Evolutionary conservation across 2,888 invertebrate genomes (phyloP), one percentile per base, ranked within the genome.

Genomic region (Zele albiditarsus): DNA sequence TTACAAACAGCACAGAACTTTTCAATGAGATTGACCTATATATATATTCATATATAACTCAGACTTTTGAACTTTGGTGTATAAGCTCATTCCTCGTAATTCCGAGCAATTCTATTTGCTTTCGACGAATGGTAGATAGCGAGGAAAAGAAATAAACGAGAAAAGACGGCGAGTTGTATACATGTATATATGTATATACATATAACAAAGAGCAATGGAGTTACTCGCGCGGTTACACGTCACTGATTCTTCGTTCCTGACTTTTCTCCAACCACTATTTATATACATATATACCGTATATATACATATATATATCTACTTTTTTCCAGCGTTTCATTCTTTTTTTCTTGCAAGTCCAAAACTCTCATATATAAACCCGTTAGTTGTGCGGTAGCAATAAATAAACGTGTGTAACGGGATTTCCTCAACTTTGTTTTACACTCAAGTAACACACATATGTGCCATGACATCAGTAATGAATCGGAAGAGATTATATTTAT

Each of bases 181-280:
- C 12, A 38, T 25, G 42, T 53, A 20, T 53, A 53, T 20, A 23
- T 53, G 8, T 16, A 4, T 16, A n/a, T 53, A 53, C 53, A 20
- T n/a, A 53, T 53, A 74, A 73, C 76, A 72, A 74, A 66, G 71
- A 72, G 65, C 71, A 71, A 79, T 74, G 74, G 75, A 74, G 76
- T 75, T 79, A 74, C 73, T 8, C 53, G 53, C 58, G 71, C 72
- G 33, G 66, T 72, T 57, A 68, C 72, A 75, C 76, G 71, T 78
- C 71, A 75, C 74, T 78, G 74, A 77, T 78, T 79, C 76, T 72
- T 69, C 67, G 73, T 76, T 71, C 73, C 63, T 49, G 60, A 73
- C 68, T 74, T 78, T 73, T 58, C 73, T 72, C 53, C 31, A 28
- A 57, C 38, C 10, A 58, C 58, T 33, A 33, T 57, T 31, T 58